A percentile compares a stretch with the other conserved stretches of the same genome.
phyloP scores from a whole-genome alignment of 2,113 vertebrate genomes.

The Apaloderma vittatum region DNA sequence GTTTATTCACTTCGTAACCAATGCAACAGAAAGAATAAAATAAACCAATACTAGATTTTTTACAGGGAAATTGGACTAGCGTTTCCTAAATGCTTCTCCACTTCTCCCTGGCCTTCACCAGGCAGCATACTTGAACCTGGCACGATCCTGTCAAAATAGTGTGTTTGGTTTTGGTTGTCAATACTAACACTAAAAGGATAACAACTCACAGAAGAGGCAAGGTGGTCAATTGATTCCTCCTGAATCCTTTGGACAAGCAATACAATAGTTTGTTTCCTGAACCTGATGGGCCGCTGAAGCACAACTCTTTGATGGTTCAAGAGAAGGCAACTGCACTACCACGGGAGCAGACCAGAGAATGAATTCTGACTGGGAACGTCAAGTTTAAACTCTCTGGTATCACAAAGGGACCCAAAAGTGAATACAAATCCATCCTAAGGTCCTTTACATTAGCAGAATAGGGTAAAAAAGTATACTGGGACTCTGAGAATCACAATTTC shows the following conservation, averaged over 20 bases:
- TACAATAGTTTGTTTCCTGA: not conserved
- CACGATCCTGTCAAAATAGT: not conserved
- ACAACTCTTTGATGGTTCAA: not conserved
- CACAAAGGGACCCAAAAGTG: not conserved
- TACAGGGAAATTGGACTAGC: not conserved
- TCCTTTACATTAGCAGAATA: not conserved
- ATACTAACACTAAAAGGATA: not conserved
- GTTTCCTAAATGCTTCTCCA: not conserved
- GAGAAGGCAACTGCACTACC: not conserved
- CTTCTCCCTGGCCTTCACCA: not conserved
- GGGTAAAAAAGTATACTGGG: not conserved
- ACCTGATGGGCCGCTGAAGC: not conserved
- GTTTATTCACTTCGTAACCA: slow-evolving; percentile 13
- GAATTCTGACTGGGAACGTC: not conserved
- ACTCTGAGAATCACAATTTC: not conserved
- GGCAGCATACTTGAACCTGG: not conserved
- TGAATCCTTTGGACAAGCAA: not conserved
- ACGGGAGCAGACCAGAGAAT: not conserved
- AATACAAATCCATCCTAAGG: not conserved
- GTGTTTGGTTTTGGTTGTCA: not conserved
- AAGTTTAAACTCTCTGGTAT: slow-evolving; percentile 11
- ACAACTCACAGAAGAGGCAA: not conserved
- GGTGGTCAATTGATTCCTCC: not conserved
- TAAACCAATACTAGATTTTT: not conserved
- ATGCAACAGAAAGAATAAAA: slow-evolving; percentile 16